Conservation (phyloP, 1,140 invertebrate species). For the Aphaenogaster ashmeadi region DNA sequence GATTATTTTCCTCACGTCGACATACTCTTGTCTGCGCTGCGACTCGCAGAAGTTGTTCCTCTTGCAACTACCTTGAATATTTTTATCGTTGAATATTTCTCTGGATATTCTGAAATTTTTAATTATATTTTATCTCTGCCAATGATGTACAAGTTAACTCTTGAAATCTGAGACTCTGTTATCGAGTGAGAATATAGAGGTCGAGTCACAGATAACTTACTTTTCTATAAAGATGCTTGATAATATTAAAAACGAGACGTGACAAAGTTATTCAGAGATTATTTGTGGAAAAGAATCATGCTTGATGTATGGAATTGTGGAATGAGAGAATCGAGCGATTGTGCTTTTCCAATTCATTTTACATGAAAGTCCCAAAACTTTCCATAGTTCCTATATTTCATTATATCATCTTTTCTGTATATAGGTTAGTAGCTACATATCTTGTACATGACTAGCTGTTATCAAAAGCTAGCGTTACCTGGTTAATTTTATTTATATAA, state of each 20-base stretch:
- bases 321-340: not conserved
- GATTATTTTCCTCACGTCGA: not conserved
- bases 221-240: not conserved
- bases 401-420: not conserved
- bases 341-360: not conserved
- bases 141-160: not conserved
- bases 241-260: not conserved
- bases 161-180: not conserved
- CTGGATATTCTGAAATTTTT: not conserved
- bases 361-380: not conserved
- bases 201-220: not conserved
- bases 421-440: constrained; percentile 9
- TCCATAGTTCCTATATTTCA: not conserved
- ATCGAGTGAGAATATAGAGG: not conserved
- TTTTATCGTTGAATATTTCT: not conserved
- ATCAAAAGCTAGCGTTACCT: not conserved
- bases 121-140: not conserved
- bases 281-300: not conserved
- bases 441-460: not conserved
- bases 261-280: not conserved
- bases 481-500: constrained; percentile 1
- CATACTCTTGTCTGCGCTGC: not conserved
- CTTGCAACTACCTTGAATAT: not conserved
- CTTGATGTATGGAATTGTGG: not conserved
- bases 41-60: not conserved